Evolutionary conservation across 2,888 invertebrate species (phyloP), one percentile per base, ranked within the genome.

Genomic region (Pardosa pseudoannulata): DNA sequence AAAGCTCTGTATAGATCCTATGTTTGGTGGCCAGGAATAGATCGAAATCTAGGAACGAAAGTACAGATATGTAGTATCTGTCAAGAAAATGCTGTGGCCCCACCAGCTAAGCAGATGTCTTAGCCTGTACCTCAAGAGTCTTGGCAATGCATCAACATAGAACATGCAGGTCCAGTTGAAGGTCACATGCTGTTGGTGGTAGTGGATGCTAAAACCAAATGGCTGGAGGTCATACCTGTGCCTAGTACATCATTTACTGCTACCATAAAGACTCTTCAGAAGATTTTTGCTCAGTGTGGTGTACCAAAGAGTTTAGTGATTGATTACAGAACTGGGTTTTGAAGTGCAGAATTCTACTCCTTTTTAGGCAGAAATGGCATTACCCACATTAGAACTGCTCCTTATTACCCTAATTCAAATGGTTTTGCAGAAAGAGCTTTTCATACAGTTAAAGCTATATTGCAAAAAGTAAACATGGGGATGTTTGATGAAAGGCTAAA

Each of bases 21-120:
- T 71, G 90, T 90, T 50, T 91, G 89, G 88, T 91, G 90, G 91
- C 89, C 90, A 1, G 41, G 72, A 13, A 83, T 90, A 11, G 89
- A 89, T 83, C 19, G 73, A 23, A 83, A 89, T 6, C 87, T 89
- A 28, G 89, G 89, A 23, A 56, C 5, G 5, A 3, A 6, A 1
- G 11, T 56, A 46, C 11, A 39, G 89, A 89, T 0, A 7, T 82
- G 75, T 70, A 11, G 11, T 2, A 7, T 5, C 6, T 82, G 70
- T 32, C 27, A 67, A 64, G 64, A 70, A 70, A 56, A 56, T 1
- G 27, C 73, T 16, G 23, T 50, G 32, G 19, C 19, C 16, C 81
- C 68, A 31, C 64, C 73, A 11, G 31, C 91, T 91, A 41, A 88
- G 91, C 62, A 56, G 89, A 3, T 90, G 89, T n/a, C 79, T 79